Evolutionary conservation across 2,113 vertebrate genomes (phyloP), one percentile per base, ranked within the genome.

Genomic region (Pseudopodoces humilis): DNA sequence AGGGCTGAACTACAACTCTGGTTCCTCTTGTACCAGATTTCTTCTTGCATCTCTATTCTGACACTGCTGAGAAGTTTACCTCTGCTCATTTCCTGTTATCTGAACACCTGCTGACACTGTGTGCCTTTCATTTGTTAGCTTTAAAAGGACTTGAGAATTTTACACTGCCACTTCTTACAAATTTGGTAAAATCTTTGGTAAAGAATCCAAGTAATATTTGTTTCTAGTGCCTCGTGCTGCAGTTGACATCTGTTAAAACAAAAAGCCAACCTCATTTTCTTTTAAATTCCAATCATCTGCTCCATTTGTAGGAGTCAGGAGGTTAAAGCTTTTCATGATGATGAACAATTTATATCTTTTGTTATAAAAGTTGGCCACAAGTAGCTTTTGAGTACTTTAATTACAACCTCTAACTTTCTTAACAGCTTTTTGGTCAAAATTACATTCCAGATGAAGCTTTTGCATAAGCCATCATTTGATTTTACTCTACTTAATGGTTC

Each of bases 61-160:
- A 95, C 71, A 91, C 96, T 92, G 95, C 92, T 97, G 88, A 91
- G 72, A 96, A 97, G 65, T 96, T 95, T 94, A 93, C 91, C 95
- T 96, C 95, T 94, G 94, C 95, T 97, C 91, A 43, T 95, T 76
- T 97, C 93, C 88, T 97, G 69, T 95, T 95, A 94, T 82, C 93
- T 18, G 83, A 96, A 96, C 95, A 92, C 96, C 81, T 97, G 93
- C 95, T 97, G 96, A 97, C 95, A 94, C 88, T 96, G 97, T 90
- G 97, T 98, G 98, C 97, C 98, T 98, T 98, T 98, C 79, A 97
- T 97, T 97, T 94, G 83, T 97, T 97, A 97, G 95, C 96, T 97
- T 97, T 97, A 97, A 96, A 96, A 72, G 78, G 94, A 97, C 94
- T 97, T 97, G 95, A 97, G 82, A 94, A 93, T 97, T 97, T 97